phyloP scores from a whole-genome alignment of 2,113 vertebrate species.

The Festucalex cinctus region DNA sequence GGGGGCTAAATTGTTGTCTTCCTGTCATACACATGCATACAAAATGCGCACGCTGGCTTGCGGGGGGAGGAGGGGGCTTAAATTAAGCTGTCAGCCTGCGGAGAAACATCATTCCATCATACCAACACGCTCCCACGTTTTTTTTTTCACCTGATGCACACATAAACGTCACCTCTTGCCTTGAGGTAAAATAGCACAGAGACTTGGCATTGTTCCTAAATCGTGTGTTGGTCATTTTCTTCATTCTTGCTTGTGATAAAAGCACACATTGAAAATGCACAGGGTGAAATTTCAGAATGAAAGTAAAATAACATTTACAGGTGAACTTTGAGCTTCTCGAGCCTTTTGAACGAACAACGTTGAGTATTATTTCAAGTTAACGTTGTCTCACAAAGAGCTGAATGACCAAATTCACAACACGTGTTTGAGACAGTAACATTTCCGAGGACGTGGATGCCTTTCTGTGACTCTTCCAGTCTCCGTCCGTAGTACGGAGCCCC shows the following conservation, averaged over 20 bases:
- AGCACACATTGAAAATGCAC: too few species aligned
- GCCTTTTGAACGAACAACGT: too few species aligned
- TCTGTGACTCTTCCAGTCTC: too few species aligned
- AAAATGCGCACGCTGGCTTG: slow-evolving; percentile 28
- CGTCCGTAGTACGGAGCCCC: too few species aligned
- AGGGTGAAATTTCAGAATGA: neutral
- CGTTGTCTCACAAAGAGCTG: too few species aligned
- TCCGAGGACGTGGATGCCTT: too few species aligned
- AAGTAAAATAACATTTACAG: neutral
- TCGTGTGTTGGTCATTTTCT: too few species aligned
- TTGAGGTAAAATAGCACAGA: slow-evolving; percentile 40
- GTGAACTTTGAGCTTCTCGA: too few species aligned
- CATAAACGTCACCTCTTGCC: slow-evolving; percentile 14
- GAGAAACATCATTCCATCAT: slow-evolving; percentile 75
- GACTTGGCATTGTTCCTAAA: neutral
- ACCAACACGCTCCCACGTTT: slow-evolving; percentile 59
- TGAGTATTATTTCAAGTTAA: too few species aligned
- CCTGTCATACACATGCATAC: slow-evolving; percentile 71
- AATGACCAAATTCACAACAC: too few species aligned
- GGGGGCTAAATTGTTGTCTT: slow-evolving; percentile 91
- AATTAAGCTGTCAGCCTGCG: slow-evolving; percentile 78
- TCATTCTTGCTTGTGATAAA: too few species aligned
- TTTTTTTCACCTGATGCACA: slow-evolving; percentile 17
- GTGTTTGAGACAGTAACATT: too few species aligned
- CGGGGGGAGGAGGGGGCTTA: slow-evolving; percentile 52